Evolutionary conservation across 2,888 invertebrate genomes (phyloP).

Genomic region (Amphipyra berbera): DNA sequence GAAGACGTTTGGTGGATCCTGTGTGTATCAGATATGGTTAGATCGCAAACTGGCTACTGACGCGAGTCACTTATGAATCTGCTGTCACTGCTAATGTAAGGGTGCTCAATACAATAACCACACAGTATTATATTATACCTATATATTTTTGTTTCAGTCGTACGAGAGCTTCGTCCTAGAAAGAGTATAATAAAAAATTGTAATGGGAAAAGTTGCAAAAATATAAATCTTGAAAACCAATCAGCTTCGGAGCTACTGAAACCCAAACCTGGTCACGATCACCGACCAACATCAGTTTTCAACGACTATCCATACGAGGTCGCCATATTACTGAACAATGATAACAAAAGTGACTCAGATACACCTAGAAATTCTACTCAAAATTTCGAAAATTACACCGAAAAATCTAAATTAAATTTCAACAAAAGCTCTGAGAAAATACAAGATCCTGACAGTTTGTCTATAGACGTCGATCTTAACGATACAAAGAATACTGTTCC

Average conservation of each 20-base stretch:
- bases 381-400: constrained; percentile 33
- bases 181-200: constrained; percentile 63
- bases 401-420: constrained; percentile 1
- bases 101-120: too few species aligned
- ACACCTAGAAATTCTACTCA: constrained; percentile 21
- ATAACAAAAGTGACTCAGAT: constrained; percentile 53
- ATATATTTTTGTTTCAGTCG: constrained; percentile 53
- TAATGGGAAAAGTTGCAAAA: constrained; percentile 47
- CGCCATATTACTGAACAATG: constrained; percentile 66
- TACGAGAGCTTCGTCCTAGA: constrained; percentile 56
- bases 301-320: constrained; percentile 81
- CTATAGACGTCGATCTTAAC: background rate
- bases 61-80: too few species aligned
- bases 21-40: too few species aligned
- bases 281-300: constrained; percentile 67
- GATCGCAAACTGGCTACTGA: too few species aligned
- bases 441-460: background rate
- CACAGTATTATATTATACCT: too few species aligned
- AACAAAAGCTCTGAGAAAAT: background rate
- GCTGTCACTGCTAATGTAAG: too few species aligned
- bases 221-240: constrained; percentile 48
- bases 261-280: constrained; percentile 65
- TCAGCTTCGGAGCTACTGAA: constrained; percentile 37
- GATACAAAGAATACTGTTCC: constrained; percentile 19
- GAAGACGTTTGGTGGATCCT: too few species aligned